These are phyloP conservation scores for Alcedo quadribrachys DNA, from an alignment of 2,797 vertebrate genomes.

Conservation along the genomic window DNA sequence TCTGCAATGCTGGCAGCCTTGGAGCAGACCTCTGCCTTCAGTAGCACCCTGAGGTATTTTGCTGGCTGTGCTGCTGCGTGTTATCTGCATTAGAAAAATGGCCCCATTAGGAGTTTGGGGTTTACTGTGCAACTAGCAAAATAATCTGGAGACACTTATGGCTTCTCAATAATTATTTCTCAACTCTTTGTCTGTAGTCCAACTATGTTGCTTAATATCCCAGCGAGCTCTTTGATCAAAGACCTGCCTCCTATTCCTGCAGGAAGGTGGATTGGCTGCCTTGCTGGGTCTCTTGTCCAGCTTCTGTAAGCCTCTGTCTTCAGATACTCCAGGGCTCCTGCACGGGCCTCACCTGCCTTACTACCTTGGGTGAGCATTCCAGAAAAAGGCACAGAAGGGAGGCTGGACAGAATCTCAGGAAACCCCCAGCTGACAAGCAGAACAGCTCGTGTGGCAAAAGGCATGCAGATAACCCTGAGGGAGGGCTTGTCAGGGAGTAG, in stretches of 20 bases:
- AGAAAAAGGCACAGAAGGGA: background rate
- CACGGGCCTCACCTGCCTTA: background rate
- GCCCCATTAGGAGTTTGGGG: background rate
- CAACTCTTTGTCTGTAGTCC: background rate
- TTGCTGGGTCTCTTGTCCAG: background rate
- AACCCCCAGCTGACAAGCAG: background rate
- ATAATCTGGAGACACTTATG: background rate
- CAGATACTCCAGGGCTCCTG: background rate
- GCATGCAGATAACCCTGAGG: background rate
- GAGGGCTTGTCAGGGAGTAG: background rate
- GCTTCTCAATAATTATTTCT: background rate
- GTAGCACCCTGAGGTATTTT: background rate
- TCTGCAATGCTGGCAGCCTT: background rate
- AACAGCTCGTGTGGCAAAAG: background rate
- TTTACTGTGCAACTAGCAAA: background rate
- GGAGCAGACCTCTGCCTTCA: background rate
- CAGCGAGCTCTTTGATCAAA: background rate
- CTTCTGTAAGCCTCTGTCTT: background rate
- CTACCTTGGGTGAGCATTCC: background rate
- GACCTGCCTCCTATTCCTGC: background rate
- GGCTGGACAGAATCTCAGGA: background rate
- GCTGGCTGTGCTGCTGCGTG: background rate
- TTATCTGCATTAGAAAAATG: background rate
- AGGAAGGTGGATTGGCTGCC: background rate
- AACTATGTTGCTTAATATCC: background rate